A percentile compares a stretch with the other conserved stretches of the same genome.
These are phyloP conservation scores for Pterostichus madidus DNA, from an alignment of 2,888 invertebrate species.

Conservation along the genomic window DNA sequence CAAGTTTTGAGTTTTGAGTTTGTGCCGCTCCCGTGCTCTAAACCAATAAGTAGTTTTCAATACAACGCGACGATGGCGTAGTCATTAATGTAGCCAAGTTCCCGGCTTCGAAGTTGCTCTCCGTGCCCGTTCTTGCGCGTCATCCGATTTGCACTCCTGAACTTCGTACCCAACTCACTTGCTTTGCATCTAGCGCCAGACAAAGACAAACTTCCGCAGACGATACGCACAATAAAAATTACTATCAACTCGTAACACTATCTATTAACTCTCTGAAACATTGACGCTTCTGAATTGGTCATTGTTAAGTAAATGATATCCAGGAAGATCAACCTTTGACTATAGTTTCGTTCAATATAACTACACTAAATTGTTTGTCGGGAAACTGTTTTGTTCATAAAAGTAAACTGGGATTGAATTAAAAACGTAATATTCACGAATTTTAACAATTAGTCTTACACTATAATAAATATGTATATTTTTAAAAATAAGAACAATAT, in stretches of 20 bases:
- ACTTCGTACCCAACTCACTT: conserved; percentile 40
- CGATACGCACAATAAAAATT: conserved; percentile 23
- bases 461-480: too few species aligned
- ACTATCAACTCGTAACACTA: conserved; percentile 20
- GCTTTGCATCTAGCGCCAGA: not conserved
- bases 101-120: conserved; percentile 19
- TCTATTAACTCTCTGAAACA: conserved; percentile 20
- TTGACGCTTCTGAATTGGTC: too few species aligned
- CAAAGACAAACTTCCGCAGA: conserved; percentile 46
- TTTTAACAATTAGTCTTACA: too few species aligned
- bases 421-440: too few species aligned
- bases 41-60: conserved; percentile 74
- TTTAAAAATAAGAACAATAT: too few species aligned
- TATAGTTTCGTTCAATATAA: too few species aligned
- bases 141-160: conserved; percentile 65
- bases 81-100: conserved; percentile 64
- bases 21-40: conserved; percentile 69
- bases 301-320: too few species aligned
- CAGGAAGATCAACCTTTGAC: too few species aligned
- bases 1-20: not conserved
- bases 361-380: too few species aligned
- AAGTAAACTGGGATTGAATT: too few species aligned
- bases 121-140: conserved; percentile 57
- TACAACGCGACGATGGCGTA: conserved; percentile 69
- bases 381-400: too few species aligned